Percentiles rank a stretch among this genome's conserved stretches.
Conservation (phyloP, 1,140 invertebrate species). For the Pentalonia nigronervosa region DNA sequence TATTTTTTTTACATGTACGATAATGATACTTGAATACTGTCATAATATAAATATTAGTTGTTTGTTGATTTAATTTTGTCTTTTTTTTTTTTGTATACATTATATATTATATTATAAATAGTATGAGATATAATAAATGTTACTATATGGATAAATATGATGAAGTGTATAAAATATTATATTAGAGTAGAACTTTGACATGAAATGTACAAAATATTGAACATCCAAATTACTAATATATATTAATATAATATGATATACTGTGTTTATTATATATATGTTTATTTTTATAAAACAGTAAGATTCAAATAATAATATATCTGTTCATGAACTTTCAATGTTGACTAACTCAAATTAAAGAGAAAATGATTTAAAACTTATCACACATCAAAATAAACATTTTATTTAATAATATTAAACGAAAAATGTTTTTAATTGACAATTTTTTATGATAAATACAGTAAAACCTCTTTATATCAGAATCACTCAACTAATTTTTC, state of each 20-base stretch:
- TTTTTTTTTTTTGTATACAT: conserved; percentile 19
- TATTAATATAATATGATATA: background rate
- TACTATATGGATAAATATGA: background rate
- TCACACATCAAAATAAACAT: too few relatives aligned
- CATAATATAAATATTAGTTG: conserved; percentile 23
- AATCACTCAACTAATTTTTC: background rate
- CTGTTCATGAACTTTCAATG: too few relatives aligned
- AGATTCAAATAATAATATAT: too few relatives aligned
- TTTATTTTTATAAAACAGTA: too few relatives aligned
- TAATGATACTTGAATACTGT: conserved; percentile 38
- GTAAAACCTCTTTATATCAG: background rate
- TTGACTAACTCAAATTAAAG: too few relatives aligned
- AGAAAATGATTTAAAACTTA: too few relatives aligned
- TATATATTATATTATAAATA: conserved; percentile 12
- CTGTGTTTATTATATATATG: background rate
- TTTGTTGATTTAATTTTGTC: background rate
- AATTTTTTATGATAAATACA: background rate
- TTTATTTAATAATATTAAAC: background rate
- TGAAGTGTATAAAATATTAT: background rate
- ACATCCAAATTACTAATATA: background rate
- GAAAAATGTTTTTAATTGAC: background rate
- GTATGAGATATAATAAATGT: background rate
- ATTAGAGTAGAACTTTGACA: background rate
- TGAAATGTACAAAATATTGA: conserved; percentile 12
- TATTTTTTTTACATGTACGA: background rate